Percentiles rank a stretch among this genome's conserved stretches.
Conservation (phyloP, 2,888 invertebrate genomes). For the Molorchus minor region DNA sequence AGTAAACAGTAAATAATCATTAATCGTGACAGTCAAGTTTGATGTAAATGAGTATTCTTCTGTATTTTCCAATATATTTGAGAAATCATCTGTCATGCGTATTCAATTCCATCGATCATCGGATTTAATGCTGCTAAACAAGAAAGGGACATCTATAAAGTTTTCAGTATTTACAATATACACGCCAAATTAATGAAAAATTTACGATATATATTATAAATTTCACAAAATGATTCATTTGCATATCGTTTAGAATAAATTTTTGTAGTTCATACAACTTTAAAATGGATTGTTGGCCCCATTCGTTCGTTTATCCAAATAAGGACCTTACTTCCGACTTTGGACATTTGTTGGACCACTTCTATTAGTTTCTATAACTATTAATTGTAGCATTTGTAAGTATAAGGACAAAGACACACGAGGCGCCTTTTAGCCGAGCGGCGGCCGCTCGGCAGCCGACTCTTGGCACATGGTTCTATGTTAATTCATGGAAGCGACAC, state of each 20-base stretch:
- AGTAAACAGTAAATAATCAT: too few relatives aligned
- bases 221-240: neutral
- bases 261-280: conserved; percentile 11
- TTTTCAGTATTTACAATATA: neutral
- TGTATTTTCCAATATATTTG: neutral
- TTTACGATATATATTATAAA: neutral
- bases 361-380: conserved; percentile 34
- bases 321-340: conserved; percentile 36
- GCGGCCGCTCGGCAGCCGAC: neutral
- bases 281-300: conserved; percentile 5
- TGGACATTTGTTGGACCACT: conserved; percentile 33
- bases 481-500: neutral
- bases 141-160: neutral
- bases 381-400: too few relatives aligned
- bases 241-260: conserved; percentile 8
- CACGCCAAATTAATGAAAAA: neutral
- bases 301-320: conserved; percentile 34
- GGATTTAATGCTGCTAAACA: too few relatives aligned
- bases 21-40: too few relatives aligned
- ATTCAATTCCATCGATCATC: neutral
- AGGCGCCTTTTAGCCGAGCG: conserved; percentile 20
- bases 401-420: too few relatives aligned
- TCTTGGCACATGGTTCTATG: neutral
- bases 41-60: neutral
- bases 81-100: neutral